Conservation (phyloP, 2,113 vertebrate genomes). For the Alectura lathami region DNA sequence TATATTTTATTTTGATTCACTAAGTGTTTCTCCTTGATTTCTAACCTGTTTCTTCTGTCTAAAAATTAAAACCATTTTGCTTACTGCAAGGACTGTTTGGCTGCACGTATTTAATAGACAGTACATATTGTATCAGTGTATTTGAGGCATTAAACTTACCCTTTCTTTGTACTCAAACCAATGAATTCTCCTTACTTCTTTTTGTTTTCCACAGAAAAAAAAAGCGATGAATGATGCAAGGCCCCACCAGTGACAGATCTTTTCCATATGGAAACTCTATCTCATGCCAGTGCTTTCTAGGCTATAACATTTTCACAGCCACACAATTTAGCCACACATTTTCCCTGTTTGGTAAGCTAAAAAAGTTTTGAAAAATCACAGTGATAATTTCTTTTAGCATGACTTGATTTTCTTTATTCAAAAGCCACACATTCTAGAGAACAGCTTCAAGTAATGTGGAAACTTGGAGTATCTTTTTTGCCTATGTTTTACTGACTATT, state of each 20-base stretch:
- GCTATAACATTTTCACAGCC: background rate
- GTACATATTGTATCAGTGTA: background rate
- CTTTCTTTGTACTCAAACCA: background rate
- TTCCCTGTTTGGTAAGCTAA: background rate
- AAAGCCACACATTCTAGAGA: background rate
- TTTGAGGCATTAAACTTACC: background rate
- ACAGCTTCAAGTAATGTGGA: background rate
- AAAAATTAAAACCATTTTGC: background rate
- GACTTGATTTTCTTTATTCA: background rate
- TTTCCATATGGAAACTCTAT: background rate
- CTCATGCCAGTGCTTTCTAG: background rate
- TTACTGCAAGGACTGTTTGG: background rate
- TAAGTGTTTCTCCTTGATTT: background rate
- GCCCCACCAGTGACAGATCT: background rate
- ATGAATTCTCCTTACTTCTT: background rate
- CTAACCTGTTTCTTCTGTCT: background rate
- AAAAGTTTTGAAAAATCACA: background rate
- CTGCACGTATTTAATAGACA: background rate
- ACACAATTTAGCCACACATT: background rate
- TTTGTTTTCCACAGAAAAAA: background rate
- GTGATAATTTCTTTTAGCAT: background rate
- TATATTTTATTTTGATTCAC: background rate
- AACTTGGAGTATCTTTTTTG: background rate
- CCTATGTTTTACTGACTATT: background rate
- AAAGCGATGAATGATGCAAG: constrained; percentile 9